Evolutionary conservation across 2,888 invertebrate genomes (phyloP).

Genomic region (Sinhomidia bicolor): DNA sequence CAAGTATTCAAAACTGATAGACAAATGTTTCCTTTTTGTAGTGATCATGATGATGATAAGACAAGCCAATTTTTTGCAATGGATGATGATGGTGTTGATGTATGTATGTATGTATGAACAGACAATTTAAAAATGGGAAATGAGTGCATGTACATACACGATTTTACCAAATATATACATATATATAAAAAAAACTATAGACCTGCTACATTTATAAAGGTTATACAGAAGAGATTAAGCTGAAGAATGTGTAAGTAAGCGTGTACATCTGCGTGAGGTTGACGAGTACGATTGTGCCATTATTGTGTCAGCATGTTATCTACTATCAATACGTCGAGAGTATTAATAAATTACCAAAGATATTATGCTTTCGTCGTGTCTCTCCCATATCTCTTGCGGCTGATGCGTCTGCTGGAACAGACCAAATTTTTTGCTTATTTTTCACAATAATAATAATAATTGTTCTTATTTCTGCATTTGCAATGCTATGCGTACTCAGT

Average conservation of each 20-base stretch:
- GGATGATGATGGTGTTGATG: background rate
- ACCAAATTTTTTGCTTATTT: background rate
- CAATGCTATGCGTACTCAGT: conserved; percentile 2
- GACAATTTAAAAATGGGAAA: too few species aligned
- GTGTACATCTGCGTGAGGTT: conserved; percentile 38
- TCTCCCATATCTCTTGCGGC: background rate
- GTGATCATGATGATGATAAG: background rate
- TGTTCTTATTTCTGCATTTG: background rate
- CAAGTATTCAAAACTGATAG: background rate
- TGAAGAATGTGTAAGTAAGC: too few species aligned
- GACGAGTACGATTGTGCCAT: conserved; percentile 42
- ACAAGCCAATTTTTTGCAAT: background rate
- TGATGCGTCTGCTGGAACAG: background rate
- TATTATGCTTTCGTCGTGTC: conserved; percentile 29
- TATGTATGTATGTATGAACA: background rate
- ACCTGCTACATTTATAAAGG: background rate
- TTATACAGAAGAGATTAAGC: background rate
- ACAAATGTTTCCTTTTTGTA: background rate
- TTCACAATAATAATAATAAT: background rate
- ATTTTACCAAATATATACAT: too few species aligned
- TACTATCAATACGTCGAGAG: background rate
- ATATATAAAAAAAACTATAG: background rate
- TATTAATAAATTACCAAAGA: conserved; percentile 37
- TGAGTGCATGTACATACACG: too few species aligned
- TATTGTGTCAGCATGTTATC: conserved; percentile 21